Conservation (phyloP, 2,113 vertebrate species). For the Cisticola juncidis region DNA sequence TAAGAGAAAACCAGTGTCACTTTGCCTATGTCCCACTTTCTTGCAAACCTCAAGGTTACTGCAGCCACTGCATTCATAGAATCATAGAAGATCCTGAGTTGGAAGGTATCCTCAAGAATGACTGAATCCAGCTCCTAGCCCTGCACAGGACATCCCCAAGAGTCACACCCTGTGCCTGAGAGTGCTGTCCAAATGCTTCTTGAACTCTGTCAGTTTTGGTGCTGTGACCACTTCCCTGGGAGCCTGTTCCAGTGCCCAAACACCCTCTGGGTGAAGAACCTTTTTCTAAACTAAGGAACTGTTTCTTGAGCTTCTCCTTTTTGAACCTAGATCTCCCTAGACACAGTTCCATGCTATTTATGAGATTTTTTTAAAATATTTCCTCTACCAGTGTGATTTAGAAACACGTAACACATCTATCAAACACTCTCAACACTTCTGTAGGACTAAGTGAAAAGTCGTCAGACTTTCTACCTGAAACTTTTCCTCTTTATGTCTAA, state of each 20-base stretch:
- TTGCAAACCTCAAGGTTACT: not conserved
- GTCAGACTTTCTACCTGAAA: not conserved
- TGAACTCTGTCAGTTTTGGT: not conserved
- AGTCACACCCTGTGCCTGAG: not conserved
- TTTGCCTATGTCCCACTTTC: not conserved
- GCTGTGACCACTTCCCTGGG: not conserved
- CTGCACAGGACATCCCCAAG: not conserved
- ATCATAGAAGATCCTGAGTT: not conserved
- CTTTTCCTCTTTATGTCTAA: not conserved
- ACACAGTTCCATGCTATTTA: not conserved
- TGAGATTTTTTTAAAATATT: not conserved
- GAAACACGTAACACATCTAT: not conserved
- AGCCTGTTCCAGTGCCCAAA: not conserved
- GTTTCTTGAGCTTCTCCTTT: not conserved
- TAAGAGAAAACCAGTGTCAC: not conserved
- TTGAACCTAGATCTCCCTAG: not conserved
- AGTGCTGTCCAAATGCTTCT: rapidly evolving
- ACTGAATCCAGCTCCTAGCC: not conserved
- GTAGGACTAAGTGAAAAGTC: not conserved
- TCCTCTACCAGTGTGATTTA: not conserved
- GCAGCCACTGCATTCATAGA: not conserved
- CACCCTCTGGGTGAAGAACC: not conserved
- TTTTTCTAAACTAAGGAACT: not conserved
- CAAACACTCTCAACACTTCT: rapidly evolving
- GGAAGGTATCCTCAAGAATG: not conserved